Base-by-base conservation (phyloP, 2,797 vertebrate species). In the Siniperca undulata region DNA sequence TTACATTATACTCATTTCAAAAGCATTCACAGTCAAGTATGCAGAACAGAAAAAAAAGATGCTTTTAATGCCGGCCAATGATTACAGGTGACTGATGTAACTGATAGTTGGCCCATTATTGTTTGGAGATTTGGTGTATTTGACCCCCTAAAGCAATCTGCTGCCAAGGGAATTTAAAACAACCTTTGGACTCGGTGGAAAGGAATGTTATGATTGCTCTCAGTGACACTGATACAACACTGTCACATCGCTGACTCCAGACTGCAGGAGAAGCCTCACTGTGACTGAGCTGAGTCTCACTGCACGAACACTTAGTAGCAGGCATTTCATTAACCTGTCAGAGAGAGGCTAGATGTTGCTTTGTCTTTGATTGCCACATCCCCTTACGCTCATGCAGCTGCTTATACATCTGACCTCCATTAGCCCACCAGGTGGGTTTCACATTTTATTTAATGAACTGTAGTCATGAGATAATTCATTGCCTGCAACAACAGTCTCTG, bases 51-150 rank as follows among this genome's bases (percentile, higher is more conserved):
- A 88, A 58, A 81, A 96, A 96, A 96, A 92, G 74, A 88, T 94
- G 93, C 95, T 97, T 97, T 97, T 97, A 96, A 97, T 97, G 95
- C 94, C 85, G 92, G 94, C 94, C 95, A 92, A 86, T 96, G 96
- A 97, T 97, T 97, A 96, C 65, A 94, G 95, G 93, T 95, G 96
- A 96, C 92, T 83, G 84, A 94, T 95, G 97, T 96, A 97, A 97
- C 91, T 92, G 97, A 97, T 97, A 96, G 93, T 85, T 12, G 70
- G 88, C 86, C 89, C 88, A 89, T 94, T 93, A 94, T 95, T 93
- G 92, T 93, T 81, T 8, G 19, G 84, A 89, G 91, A 91, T 93
- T 91, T 88, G 84, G 89, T 92, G 88, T 90, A 83, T 87, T 91
- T 93, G 92, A 94, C 93, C 89, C 91, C 95, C 94, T 91, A 30